These are phyloP conservation scores for Mormyrus hasselquistii DNA, from an alignment of 2,797 vertebrate genomes.

Conservation along the genomic window DNA sequence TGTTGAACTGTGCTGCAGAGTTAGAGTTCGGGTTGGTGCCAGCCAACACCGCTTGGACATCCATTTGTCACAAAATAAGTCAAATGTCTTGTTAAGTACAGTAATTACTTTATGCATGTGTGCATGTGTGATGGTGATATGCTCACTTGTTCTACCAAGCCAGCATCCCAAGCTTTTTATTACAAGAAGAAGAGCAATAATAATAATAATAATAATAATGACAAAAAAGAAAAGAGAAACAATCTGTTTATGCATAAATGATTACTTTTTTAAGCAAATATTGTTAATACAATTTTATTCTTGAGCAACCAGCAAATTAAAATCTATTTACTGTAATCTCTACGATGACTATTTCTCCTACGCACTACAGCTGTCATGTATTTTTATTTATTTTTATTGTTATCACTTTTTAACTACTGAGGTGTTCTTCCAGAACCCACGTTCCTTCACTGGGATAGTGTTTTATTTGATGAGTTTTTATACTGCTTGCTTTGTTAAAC, in stretches of 20 bases:
- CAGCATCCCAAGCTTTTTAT: no score
- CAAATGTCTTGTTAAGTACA: no score
- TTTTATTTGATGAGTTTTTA: background rate
- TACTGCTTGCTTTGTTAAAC: background rate
- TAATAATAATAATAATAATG: background rate
- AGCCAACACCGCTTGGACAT: no score
- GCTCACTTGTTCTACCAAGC: no score
- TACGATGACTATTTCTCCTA: background rate
- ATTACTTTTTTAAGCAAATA: background rate
- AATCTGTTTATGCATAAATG: background rate
- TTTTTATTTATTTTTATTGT: background rate
- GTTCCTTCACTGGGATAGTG: background rate
- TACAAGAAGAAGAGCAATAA: no score
- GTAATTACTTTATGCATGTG: no score
- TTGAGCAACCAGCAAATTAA: background rate
- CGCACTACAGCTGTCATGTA: background rate
- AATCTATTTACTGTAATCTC: background rate
- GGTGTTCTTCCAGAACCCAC: background rate
- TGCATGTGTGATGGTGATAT: no score
- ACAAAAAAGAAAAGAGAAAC: background rate
- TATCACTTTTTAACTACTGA: background rate
- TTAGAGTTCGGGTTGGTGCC: no score
- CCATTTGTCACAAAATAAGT: no score
- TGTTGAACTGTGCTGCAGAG: no score
- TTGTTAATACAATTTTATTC: background rate